Percentiles rank a stretch among this genome's conserved stretches.
These are phyloP conservation scores for Meandrusa payeni DNA, from an alignment of 2,888 invertebrate species.

Conservation along the genomic window DNA sequence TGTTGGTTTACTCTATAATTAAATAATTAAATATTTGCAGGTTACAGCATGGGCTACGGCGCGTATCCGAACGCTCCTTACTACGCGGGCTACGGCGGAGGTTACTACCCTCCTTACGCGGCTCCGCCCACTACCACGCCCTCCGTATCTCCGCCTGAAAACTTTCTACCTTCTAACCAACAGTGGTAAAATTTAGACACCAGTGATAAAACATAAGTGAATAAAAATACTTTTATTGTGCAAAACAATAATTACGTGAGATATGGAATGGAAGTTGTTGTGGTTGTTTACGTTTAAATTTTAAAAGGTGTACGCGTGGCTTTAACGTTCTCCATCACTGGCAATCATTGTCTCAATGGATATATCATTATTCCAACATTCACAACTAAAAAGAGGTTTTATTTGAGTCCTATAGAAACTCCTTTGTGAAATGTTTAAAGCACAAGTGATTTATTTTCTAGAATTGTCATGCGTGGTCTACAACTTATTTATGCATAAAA, in stretches of 20 bases:
- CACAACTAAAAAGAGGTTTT: too few species aligned
- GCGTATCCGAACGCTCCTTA: slow-evolving; percentile 71
- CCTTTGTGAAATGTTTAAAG: too few species aligned
- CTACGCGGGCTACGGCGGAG: slow-evolving; percentile 78
- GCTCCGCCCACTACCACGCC: slow-evolving; percentile 47
- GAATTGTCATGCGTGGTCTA: not conserved
- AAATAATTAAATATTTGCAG: slow-evolving; percentile 35
- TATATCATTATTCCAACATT: too few species aligned
- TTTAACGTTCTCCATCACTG: slow-evolving; percentile 2
- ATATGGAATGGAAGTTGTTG: not conserved
- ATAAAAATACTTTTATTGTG: slow-evolving; percentile 18
- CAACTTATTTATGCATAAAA: slow-evolving; percentile 7
- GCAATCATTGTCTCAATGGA: too few species aligned
- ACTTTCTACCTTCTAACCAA: slow-evolving; percentile 63
- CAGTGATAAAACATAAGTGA: slow-evolving; percentile 1
- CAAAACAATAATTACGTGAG: slow-evolving; percentile 23
- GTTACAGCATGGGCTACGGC: slow-evolving; percentile 69
- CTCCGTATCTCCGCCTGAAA: slow-evolving; percentile 41
- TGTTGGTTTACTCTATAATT: too few species aligned
- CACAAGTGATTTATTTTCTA: too few species aligned
- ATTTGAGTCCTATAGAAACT: too few species aligned
- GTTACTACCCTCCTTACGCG: slow-evolving; percentile 71
- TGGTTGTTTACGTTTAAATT: slow-evolving; percentile 3
- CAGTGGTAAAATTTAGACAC: slow-evolving; percentile 54
- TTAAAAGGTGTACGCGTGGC: slow-evolving; percentile 8